Base-by-base conservation (phyloP, 2,797 vertebrate genomes). In the Percopsis omiscomaycus region DNA sequence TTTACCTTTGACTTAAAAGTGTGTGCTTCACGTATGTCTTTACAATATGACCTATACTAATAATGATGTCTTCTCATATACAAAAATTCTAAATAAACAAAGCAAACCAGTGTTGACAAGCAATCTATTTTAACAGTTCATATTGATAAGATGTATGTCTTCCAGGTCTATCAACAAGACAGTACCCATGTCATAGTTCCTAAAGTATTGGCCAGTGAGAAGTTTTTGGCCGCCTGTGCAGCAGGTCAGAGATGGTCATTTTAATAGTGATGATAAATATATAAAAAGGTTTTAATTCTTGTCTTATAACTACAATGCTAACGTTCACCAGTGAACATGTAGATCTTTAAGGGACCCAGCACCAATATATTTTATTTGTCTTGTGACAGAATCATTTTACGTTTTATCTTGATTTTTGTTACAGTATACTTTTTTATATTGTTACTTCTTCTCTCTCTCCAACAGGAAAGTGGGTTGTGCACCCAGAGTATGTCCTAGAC, bases 381-480 rank as follows among this genome's bases (percentile, higher is more conserved):
- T 50, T 51, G 28, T 42, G 2, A 9, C 37, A 42, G 37, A 42
- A 6, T 42, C 9, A 9, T 42, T 9, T 42, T 42, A 42, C 9
- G 6, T 42, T 42, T 9, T 42, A 2, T 42, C 37, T 42, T 42
- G 6, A 32, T 30, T 49, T 16, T 54, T 55, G 5, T 30, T 0
- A 13, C 22, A 2, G n/a, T 3, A 4, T 11, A 16, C 3, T 14
- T 51, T 53, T 61, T 12, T 16, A 2, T 16, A n/a, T 32, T 63
- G 5, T 56, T 70, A 11, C 16, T 15, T 44, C 13, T 62, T 48
- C 46, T 49, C 45, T 28, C 9, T 4, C 53, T 12, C 62, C 15
- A 22, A 4, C 84, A 99, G 97, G 97, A 82, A 98, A 96, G 83
- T 99, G 97, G 97, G 91, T 97, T 73, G 89, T 99, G 87, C 95